Percentiles rank a stretch among this genome's conserved stretches.
These are phyloP conservation scores for Neodiprion pinetum DNA, from an alignment of 1,140 invertebrate genomes.

Conservation along the genomic window DNA sequence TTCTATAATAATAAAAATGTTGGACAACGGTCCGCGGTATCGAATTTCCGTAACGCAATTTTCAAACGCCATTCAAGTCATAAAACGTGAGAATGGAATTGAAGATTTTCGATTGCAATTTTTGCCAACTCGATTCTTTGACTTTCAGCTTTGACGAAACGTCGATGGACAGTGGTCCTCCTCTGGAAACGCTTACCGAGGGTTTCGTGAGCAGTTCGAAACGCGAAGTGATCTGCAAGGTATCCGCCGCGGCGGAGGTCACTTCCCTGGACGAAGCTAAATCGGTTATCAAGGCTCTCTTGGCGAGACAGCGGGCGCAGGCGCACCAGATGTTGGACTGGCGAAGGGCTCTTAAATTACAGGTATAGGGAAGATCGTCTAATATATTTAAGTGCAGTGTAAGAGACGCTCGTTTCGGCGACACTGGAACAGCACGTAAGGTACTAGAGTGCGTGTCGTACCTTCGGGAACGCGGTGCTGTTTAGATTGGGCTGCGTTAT, in stretches of 20 bases:
- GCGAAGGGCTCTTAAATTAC: constrained; percentile 62
- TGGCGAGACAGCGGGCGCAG: constrained; percentile 59
- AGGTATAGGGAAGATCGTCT: constrained; percentile 47
- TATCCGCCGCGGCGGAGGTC: constrained; percentile 50
- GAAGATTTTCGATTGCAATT: too few relatives aligned
- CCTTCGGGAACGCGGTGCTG: too few relatives aligned
- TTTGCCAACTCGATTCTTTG: constrained; percentile 20
- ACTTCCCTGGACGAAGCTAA: constrained; percentile 63
- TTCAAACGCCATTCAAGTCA: too few relatives aligned
- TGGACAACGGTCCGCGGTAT: too few relatives aligned
- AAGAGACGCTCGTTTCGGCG: background rate
- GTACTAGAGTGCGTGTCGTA: too few relatives aligned
- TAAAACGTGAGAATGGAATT: too few relatives aligned
- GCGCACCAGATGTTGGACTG: constrained; percentile 63
- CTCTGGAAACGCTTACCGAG: constrained; percentile 46
- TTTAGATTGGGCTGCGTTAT: too few relatives aligned
- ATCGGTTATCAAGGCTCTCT: constrained; percentile 60
- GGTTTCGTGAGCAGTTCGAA: constrained; percentile 39
- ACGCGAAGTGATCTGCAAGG: constrained; percentile 26
- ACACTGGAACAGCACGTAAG: background rate
- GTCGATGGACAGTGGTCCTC: constrained; percentile 55
- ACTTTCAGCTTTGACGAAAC: constrained; percentile 57
- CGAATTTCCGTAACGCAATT: too few relatives aligned
- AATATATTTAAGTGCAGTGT: background rate
- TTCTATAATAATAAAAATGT: too few relatives aligned